Conservation (phyloP, 1,140 invertebrate species). For the Pentalonia nigronervosa region DNA sequence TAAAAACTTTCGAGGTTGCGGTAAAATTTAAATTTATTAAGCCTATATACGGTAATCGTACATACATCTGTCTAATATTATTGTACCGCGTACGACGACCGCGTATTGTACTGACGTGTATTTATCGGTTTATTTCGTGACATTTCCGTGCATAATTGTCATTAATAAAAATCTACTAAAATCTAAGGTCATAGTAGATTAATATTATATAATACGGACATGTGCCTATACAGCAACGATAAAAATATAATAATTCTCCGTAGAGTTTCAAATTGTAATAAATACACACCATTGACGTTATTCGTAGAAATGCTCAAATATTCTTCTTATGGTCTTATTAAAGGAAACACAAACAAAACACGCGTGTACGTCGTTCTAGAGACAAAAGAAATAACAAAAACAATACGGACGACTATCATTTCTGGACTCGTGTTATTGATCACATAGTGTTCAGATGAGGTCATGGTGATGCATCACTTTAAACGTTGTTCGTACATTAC, state of each 20-base stretch:
- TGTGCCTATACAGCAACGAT: background rate
- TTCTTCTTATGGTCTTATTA: background rate
- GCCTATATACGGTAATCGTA: background rate
- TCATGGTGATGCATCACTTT: background rate
- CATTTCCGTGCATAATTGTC: background rate
- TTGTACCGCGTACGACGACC: background rate
- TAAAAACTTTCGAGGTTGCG: background rate
- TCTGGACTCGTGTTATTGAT: background rate
- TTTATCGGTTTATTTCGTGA: background rate
- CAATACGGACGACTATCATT: background rate
- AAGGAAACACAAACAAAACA: background rate
- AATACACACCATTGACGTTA: too few relatives aligned
- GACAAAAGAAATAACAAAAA: conserved; percentile 1
- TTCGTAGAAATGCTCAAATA: background rate
- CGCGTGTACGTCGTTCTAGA: background rate
- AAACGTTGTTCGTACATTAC: background rate
- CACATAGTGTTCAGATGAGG: background rate
- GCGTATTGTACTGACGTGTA: background rate
- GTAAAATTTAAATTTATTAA: background rate
- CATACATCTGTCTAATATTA: background rate
- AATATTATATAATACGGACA: background rate
- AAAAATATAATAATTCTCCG: background rate
- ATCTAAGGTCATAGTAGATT: background rate
- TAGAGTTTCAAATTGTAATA: background rate
- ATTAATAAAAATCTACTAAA: background rate